Evolutionary conservation across 2,888 invertebrate species (phyloP).

Genomic region (Hemicrepidius hirtus): DNA sequence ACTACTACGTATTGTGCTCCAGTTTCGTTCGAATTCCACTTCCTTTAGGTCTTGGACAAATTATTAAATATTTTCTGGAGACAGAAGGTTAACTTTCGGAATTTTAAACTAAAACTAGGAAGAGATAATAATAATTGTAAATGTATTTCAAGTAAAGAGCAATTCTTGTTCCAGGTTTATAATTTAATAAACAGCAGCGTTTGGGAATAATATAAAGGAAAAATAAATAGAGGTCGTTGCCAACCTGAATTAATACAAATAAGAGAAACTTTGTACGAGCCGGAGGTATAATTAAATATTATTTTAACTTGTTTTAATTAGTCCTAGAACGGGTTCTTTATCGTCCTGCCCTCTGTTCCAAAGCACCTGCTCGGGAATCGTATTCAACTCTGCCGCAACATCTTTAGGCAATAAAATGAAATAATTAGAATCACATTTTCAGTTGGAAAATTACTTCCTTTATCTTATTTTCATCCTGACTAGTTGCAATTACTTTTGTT

Average conservation of each 20-base stretch:
- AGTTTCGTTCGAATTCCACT: too few species aligned
- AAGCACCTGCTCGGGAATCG: slow-evolving; percentile 52
- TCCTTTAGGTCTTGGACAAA: too few species aligned
- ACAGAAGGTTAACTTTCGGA: too few species aligned
- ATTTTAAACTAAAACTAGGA: too few species aligned
- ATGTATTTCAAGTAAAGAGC: too few species aligned
- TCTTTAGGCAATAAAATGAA: slow-evolving; percentile 53
- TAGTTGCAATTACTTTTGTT: slow-evolving; percentile 31
- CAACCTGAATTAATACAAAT: slow-evolving; percentile 50
- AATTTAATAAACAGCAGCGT: slow-evolving; percentile 33
- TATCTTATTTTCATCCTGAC: slow-evolving; percentile 18
- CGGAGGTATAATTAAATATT: slow-evolving; percentile 59
- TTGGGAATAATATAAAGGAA: slow-evolving; percentile 37
- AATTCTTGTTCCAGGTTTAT: slow-evolving; percentile 1
- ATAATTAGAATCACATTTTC: slow-evolving; percentile 52
- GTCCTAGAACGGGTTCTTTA: slow-evolving; percentile 56
- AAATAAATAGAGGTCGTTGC: slow-evolving; percentile 42
- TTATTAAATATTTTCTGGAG: too few species aligned
- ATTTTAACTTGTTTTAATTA: slow-evolving; percentile 62
- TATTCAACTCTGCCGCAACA: slow-evolving; percentile 42
- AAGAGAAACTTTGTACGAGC: slow-evolving; percentile 41
- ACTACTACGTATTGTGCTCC: too few species aligned
- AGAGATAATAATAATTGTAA: too few species aligned
- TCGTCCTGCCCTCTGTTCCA: slow-evolving; percentile 48
- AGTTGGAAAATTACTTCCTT: slow-evolving; percentile 33